Conservation (phyloP, 2,888 invertebrate species). For the Hirtodrosophila histrioides region DNA sequence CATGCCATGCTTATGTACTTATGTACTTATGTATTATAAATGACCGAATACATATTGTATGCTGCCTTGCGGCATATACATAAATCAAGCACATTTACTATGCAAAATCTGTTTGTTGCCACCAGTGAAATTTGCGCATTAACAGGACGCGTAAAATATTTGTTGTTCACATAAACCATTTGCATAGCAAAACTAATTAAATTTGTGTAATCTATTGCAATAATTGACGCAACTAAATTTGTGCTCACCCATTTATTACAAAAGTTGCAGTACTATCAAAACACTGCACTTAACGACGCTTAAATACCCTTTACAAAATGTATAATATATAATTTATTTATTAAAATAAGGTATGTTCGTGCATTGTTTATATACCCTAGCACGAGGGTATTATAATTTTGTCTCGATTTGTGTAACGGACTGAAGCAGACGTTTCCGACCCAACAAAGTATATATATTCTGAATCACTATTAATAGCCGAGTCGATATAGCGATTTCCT, state of each 20-base stretch:
- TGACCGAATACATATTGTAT: constrained; percentile 3
- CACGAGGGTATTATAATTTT: too few relatives aligned
- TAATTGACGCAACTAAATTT: constrained; percentile 32
- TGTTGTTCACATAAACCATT: constrained; percentile 12
- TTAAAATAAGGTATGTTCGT: too few relatives aligned
- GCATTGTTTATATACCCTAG: too few relatives aligned
- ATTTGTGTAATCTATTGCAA: constrained; percentile 34
- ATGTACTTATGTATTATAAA: neutral
- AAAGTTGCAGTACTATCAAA: too few relatives aligned
- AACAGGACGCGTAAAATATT: constrained; percentile 6
- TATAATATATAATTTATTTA: too few relatives aligned
- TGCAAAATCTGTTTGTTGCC: constrained; percentile 29
- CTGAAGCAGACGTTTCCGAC: too few relatives aligned
- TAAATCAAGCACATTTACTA: constrained; percentile 39
- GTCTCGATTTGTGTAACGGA: too few relatives aligned
- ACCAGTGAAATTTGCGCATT: constrained; percentile 1
- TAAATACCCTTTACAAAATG: too few relatives aligned
- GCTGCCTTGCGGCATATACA: constrained; percentile 26
- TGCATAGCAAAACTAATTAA: constrained; percentile 31
- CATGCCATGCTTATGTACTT: neutral
- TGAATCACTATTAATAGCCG: too few relatives aligned
- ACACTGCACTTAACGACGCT: too few relatives aligned
- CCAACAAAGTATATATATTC: too few relatives aligned
- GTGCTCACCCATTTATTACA: constrained; percentile 12
- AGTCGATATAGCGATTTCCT: too few relatives aligned